Evolutionary conservation across 2,888 invertebrate genomes (phyloP), one percentile per base, ranked within the genome.

Genomic region (Dolomedes plantarius): DNA sequence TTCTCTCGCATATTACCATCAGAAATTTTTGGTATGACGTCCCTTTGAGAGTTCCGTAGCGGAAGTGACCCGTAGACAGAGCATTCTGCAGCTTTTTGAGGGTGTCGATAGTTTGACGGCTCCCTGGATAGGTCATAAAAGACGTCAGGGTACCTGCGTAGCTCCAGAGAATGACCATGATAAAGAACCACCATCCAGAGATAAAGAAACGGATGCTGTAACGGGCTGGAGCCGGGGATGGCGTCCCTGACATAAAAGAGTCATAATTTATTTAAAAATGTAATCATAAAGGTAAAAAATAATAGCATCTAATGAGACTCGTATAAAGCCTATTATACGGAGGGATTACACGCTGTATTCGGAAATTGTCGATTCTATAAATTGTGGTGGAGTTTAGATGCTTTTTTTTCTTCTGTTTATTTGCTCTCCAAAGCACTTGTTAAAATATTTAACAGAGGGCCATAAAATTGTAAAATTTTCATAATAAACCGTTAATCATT

Each of bases 131-230:
- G 0, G 80, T 68, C 86, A 86, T 86, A n/a, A 80, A 86, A 0
- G 79, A 80, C 0, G 86, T 86, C 19, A 86, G 31, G 7, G 76
- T 80, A 1, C 86, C 86, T 0, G 78, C 71, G n/a, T 86, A 86
- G 62, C 86, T 71, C 71, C 79, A 75, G 11, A 80, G 41, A 3
- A 86, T 80, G 11, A 80, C 76, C 67, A 86, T 46, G 3, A 80
- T 76, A 32, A 80, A 80, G n/a, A 86, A 71, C 86, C 86, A 86
- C 86, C 86, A 86, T 9, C 19, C 41, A 7, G 69, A 56, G 28
- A 86, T 79, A 39, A 86, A 78, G 64, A 86, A 69, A 3, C 85
- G 85, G 23, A 86, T 78, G 68, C 85, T 86, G 62, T 74, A 68
- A 13, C 78, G 62, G 3, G 39, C 69, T 11, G 85, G 85, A 0